Conservation (phyloP, 2,888 invertebrate species). For the Stramonita haemastoma region DNA sequence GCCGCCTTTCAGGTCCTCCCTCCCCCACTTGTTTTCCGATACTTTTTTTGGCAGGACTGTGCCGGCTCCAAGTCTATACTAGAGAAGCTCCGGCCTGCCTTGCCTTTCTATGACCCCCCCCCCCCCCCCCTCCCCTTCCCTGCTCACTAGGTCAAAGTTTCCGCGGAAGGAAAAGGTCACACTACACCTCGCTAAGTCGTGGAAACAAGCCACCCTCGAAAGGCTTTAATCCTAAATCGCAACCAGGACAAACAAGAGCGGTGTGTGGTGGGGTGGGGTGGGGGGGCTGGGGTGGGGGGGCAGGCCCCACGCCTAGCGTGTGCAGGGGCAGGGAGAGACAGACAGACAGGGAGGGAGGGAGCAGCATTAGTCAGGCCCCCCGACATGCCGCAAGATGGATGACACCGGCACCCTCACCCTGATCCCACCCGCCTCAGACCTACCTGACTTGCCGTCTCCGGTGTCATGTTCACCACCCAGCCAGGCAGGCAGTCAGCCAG, state of each 20-base stretch:
- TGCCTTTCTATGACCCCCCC: background rate
- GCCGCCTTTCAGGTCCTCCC: slow-evolving; percentile 19
- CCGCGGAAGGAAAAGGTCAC: slow-evolving; percentile 35
- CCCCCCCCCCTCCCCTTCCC: too few relatives aligned
- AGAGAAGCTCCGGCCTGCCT: slow-evolving; percentile 5
- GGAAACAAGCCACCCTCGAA: slow-evolving; percentile 36
- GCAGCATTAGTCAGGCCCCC: slow-evolving; percentile 11
- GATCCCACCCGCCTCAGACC: background rate
- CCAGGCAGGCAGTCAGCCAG: too few relatives aligned
- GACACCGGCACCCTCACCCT: slow-evolving; percentile 6
- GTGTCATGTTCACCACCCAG: too few relatives aligned
- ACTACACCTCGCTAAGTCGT: slow-evolving; percentile 41
- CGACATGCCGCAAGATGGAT: slow-evolving; percentile 17
- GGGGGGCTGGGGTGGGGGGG: slow-evolving; percentile 37
- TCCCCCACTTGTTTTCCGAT: slow-evolving; percentile 24
- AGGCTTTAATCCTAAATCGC: slow-evolving; percentile 42
- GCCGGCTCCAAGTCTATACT: slow-evolving; percentile 8
- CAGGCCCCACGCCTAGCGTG: slow-evolving; percentile 34
- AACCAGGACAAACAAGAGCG: slow-evolving; percentile 41
- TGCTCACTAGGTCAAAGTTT: slow-evolving; percentile 36
- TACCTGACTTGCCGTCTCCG: too few relatives aligned
- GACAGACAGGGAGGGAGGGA: too few relatives aligned
- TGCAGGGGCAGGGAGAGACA: slow-evolving; percentile 19
- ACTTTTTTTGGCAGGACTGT: slow-evolving; percentile 21
- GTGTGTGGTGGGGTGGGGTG: slow-evolving; percentile 33